Conservation (phyloP, 2,113 vertebrate genomes). For the Eolophus roseicapilla region DNA sequence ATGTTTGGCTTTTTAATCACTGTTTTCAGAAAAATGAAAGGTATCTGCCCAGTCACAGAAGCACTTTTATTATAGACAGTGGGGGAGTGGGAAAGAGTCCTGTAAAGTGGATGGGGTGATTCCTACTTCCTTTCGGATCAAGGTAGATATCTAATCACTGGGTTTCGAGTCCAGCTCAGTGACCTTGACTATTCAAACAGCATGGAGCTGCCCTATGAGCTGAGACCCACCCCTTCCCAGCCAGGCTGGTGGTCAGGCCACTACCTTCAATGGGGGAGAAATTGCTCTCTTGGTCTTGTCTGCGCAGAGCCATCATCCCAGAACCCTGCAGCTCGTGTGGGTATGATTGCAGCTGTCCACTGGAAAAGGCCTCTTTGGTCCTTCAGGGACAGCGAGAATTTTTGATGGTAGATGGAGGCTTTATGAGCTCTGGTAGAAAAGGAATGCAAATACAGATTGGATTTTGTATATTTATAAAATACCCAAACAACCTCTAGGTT, state of each 20-base stretch:
- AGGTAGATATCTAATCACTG: neutral
- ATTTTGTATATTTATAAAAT: neutral
- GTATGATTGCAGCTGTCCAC: neutral
- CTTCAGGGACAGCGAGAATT: neutral
- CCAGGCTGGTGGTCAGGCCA: neutral
- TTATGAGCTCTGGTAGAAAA: neutral
- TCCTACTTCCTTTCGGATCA: neutral
- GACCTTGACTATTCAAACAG: neutral
- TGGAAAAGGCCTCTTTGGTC: neutral
- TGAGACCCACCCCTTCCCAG: neutral
- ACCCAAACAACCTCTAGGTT: neutral
- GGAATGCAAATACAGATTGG: neutral
- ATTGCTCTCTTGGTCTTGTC: neutral
- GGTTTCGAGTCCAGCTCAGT: neutral
- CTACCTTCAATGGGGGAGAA: too few relatives aligned
- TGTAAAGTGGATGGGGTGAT: neutral
- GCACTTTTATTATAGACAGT: neutral
- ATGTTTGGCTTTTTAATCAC: neutral
- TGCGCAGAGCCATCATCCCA: neutral
- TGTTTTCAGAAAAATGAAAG: neutral
- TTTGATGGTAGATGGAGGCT: neutral
- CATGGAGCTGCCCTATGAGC: rapidly evolving
- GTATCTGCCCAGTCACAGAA: neutral
- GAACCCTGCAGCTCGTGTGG: neutral
- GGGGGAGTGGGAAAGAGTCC: neutral